Evolutionary conservation across 2,888 invertebrate genomes (phyloP), one percentile per base, ranked within the genome.

Genomic region (Pharmacophagus antenor): DNA sequence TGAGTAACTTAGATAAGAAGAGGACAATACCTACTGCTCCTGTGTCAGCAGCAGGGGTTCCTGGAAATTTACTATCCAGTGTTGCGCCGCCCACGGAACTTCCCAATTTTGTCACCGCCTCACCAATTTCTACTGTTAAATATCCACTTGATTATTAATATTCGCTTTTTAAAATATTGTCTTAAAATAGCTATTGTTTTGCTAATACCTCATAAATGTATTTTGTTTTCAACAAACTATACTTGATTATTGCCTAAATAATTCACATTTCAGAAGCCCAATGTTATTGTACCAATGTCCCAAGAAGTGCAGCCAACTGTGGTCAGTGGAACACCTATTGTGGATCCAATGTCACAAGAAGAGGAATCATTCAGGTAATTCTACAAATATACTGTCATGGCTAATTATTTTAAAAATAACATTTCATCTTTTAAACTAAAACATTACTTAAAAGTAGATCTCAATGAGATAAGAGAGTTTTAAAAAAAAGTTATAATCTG

Each of bases 41-140:
- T 41, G 84, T 88, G 12, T 84, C 92, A 46, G 79, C 84, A 4
- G 74, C 79, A 1, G 55, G 50, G 50, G 80, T 83, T 6, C 75
- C 91, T 17, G 72, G 70, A 46, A 94, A 93, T 76, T 74, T 94
- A 62, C 76, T 95, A 56, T 94, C 94, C 0, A 94, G 92, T 70
- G 92, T 95, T n/a, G 92, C 94, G 48, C 95, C 95, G 5, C 95
- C 95, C 0, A 88, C 92, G 23, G 92, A 93, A 67, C 82, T 95
- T 46, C 95, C 94, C 0, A 94, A 92, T 76, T 95, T 94, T 62
- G 85, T 94, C 15, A 91, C 91, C 61, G 82, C 91, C 46, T 71
- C 62, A n/a, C 62, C 63, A 15, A 58, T 55, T 56, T 17, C 61
- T 12, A 57, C 58, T 42, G 65, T 62, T 44, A 44, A n/a, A 44